Conservation (phyloP, 2,797 vertebrate species). For the Acanthurus leucopareius region DNA sequence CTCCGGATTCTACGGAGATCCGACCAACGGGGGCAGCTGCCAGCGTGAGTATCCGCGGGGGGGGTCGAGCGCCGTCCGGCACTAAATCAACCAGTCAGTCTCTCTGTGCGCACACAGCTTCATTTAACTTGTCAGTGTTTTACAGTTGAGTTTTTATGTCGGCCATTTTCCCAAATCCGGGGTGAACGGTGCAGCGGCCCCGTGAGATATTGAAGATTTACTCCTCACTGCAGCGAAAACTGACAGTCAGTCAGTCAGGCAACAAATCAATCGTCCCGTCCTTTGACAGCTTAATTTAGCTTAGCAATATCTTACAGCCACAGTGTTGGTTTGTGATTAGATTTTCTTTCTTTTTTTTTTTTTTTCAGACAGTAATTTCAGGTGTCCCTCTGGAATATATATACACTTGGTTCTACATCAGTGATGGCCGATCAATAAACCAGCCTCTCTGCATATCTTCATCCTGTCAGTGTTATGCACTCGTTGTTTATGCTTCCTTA, state of each 20-base stretch:
- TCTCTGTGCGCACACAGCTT: not conserved
- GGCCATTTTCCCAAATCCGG: conserved; percentile 48
- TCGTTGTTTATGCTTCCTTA: conserved; percentile 18
- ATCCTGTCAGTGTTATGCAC: conserved; percentile 3
- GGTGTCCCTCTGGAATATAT: conserved; percentile 16
- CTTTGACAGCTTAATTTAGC: conserved; percentile 55
- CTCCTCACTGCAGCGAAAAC: conserved; percentile 7
- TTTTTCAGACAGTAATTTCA: not conserved
- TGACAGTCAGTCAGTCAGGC: conserved; percentile 62
- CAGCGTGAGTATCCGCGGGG: conserved; percentile 89
- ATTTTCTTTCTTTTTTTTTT: too few relatives aligned
- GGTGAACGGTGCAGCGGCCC: conserved; percentile 28
- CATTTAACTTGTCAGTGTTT: conserved; percentile 56
- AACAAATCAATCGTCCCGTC: conserved; percentile 59
- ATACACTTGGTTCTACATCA: conserved; percentile 18
- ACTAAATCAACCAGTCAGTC: conserved; percentile 21
- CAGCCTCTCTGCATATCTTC: conserved; percentile 27
- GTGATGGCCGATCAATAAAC: conserved; percentile 53
- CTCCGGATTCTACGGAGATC: conserved; percentile 96
- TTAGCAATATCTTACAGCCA: conserved; percentile 11
- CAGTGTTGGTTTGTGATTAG: not conserved
- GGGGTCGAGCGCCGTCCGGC: accelerated
- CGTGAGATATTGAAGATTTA: conserved; percentile 66
- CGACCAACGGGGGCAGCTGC: conserved; percentile 96
- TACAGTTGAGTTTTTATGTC: conserved; percentile 60